Evolutionary conservation across 2,113 vertebrate species (phyloP), one percentile per base, ranked within the genome.

Genomic region (Lontra canadensis): DNA sequence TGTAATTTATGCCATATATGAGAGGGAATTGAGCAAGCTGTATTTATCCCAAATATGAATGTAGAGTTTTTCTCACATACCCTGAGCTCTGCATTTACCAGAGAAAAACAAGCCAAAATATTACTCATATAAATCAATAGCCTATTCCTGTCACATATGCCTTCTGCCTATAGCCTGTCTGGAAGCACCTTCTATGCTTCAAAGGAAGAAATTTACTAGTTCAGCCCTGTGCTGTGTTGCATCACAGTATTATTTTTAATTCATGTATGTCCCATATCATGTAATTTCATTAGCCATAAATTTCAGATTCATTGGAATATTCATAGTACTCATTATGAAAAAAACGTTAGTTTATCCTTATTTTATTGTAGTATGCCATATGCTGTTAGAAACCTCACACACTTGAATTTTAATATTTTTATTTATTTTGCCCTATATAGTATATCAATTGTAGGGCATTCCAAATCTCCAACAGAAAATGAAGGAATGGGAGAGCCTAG

Each of bases 291-390:
- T 92, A 85, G n/a, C 9, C 1, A 29, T 9, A 85, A 71, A 71
- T 65, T 89, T 94, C 76, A 71, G 95, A 93, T 61, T 88, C 31
- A 36, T 42, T 96, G 36, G 21, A 84, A 71, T 93, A 88, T 71
- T 86, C 23, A 49, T 87, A 49, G 42, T 90, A 10, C 36, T 95
- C 39, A 90, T 47, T 81, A 65, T 82, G 47, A 61, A 92, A 69
- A 71, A 71, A 88, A 47, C 42, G 9, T 88, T 74, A 76, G 25
- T 63, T 90, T 93, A 82, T 29, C 92, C 74, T 79, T 76, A 25
- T 55, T 95, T 69, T 89, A 87, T 76, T 94, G 52, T 3, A 61
- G 82, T 73, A 79, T 59, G 3, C n/a, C 36, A 83, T 34, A 26
- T 87, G 44, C 6, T 11, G 57, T 73, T 69, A 76, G 84, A 84